Percentiles rank a stretch among this genome's conserved stretches.
These are phyloP conservation scores for Dallia pectoralis DNA, from an alignment of 2,797 vertebrate species.

Conservation along the genomic window DNA sequence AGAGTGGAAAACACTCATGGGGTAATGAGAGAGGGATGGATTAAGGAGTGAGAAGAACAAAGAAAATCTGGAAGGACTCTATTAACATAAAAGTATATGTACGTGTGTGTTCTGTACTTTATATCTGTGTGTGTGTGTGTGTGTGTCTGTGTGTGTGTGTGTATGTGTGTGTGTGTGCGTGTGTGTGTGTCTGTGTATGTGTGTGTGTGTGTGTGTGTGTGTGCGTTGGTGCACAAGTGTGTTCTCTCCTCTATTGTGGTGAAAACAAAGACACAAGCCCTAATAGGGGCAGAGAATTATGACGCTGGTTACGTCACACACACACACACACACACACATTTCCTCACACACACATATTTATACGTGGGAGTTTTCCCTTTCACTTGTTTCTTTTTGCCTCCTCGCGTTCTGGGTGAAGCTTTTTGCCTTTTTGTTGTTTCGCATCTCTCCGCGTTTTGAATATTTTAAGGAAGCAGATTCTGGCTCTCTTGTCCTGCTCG, in stretches of 20 bases:
- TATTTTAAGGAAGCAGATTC: slow-evolving; percentile 40
- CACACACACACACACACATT: neutral
- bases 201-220: neutral
- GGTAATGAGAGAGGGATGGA: slow-evolving; percentile 51
- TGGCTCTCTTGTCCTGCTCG: slow-evolving; percentile 26
- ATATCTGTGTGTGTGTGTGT: neutral
- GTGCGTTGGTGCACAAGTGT: neutral
- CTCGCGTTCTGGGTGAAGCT: slow-evolving; percentile 4
- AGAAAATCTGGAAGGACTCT: slow-evolving; percentile 60
- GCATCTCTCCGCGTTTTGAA: slow-evolving; percentile 43
- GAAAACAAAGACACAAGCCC: slow-evolving; percentile 46
- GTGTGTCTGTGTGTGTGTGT: neutral
- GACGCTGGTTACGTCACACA: slow-evolving; percentile 13
- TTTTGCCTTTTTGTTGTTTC: slow-evolving; percentile 28
- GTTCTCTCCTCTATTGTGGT: slow-evolving; percentile 26
- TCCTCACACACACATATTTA: slow-evolving; percentile 11
- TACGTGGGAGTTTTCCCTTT: slow-evolving; percentile 12
- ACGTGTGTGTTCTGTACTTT: slow-evolving; percentile 21
- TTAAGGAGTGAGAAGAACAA: slow-evolving; percentile 58
- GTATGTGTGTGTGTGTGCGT: neutral
- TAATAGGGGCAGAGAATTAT: slow-evolving; percentile 61
- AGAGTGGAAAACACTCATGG: slow-evolving; percentile 42
- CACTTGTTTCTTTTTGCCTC: slow-evolving; percentile 20
- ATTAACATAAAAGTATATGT: slow-evolving; percentile 57
- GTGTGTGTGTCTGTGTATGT: neutral